Evolutionary conservation across 2,113 vertebrate species (phyloP), one percentile per base, ranked within the genome.

Genomic region (Apus apus): DNA sequence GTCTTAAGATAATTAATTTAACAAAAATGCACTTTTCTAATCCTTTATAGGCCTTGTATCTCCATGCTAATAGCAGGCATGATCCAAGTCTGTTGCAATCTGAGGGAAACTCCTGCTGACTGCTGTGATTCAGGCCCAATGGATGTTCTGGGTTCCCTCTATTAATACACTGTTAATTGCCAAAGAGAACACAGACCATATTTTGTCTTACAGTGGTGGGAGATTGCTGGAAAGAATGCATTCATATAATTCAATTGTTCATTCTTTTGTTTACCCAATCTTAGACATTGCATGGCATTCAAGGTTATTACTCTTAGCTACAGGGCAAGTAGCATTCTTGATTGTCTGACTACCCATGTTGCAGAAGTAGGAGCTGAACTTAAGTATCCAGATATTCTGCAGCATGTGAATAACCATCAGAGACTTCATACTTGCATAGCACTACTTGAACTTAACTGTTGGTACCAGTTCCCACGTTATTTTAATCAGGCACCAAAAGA

Each of bases 11-110:
- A 93, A 85, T 80, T 87, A 20, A 1, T 90, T 90, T 85, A 70
- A 92, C 67, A 85, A 96, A 93, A 96, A 89, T 21, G 78, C 40
- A 66, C 64, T 73, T 94, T 92, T 84, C 46, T 64, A 73, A 51
- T 68, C 26, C 30, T 71, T 76, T 70, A n/a, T 60, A 40, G 75
- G 32, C 22, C 56, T 54, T 65, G 26, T 30, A 51, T 67, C 54
- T 68, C 45, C 50, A 46, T 77, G 57, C 53, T 70, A 67, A 21
- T 27, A 38, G 43, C 45, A 80, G 85, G 45, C 50, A 11, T 67
- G 71, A 80, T 70, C 51, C 75, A 79, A 66, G 40, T 45, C 40
- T 80, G 54, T 64, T 71, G 38, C 43, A 61, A 22, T 87, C 74
- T 38, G 40, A 91, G 38, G 67, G 67, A 89, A 92, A 45, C 27